phyloP scores from a whole-genome alignment of 2,888 invertebrate species.

The Acleris literana region DNA sequence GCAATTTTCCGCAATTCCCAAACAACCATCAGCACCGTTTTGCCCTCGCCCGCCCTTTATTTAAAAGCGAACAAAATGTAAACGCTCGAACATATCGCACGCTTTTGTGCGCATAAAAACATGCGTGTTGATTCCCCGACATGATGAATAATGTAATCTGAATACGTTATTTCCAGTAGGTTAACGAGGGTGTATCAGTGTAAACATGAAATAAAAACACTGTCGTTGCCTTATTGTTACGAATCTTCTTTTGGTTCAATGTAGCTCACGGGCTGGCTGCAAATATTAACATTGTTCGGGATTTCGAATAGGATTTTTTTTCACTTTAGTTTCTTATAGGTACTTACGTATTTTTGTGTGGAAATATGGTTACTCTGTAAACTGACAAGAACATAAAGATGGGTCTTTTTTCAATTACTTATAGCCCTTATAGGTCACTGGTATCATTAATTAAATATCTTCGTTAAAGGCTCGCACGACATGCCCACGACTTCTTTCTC shows the following conservation, averaged over 20 bases:
- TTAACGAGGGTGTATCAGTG: conserved; percentile 40
- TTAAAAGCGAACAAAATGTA: conserved; percentile 60
- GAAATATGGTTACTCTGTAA: too few species aligned
- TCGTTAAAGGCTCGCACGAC: too few species aligned
- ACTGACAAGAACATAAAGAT: too few species aligned
- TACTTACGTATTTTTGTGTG: too few species aligned
- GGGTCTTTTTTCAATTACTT: too few species aligned
- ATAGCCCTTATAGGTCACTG: too few species aligned
- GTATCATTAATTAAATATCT: too few species aligned
- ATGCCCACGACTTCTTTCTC: too few species aligned
- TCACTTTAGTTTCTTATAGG: too few species aligned
- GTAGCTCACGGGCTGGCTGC: neutral
- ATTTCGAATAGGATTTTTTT: neutral
- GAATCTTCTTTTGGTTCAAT: conserved; percentile 16
- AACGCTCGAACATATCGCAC: conserved; percentile 51
- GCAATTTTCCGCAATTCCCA: conserved; percentile 73
- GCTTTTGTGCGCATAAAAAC: conserved; percentile 44
- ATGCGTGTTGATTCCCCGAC: conserved; percentile 46
- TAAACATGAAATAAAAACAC: conserved; percentile 38
- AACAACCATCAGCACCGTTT: conserved; percentile 64
- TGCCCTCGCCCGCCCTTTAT: conserved; percentile 61
- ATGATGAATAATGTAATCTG: conserved; percentile 50
- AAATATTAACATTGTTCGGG: neutral
- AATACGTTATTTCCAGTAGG: conserved; percentile 44
- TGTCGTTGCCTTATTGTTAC: conserved; percentile 30